Percentiles rank a stretch among this genome's conserved stretches.
These are phyloP conservation scores for Falco naumanni DNA, from an alignment of 2,797 vertebrate genomes.

Conservation along the genomic window DNA sequence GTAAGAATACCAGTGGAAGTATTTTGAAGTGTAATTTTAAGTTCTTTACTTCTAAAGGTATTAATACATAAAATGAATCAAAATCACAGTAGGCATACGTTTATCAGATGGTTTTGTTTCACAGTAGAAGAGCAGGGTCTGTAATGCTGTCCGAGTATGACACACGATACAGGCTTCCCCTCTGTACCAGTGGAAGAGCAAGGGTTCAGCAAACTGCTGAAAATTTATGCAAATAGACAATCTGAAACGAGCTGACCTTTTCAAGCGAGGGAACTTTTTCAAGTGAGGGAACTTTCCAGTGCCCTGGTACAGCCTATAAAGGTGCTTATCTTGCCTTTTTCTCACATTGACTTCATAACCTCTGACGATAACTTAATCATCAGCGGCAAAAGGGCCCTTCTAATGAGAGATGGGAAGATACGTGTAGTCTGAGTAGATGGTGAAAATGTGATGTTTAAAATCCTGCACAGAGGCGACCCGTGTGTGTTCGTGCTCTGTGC, in stretches of 20 bases:
- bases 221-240: background rate
- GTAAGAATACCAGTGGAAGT: background rate
- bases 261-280: background rate
- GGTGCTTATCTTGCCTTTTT: background rate
- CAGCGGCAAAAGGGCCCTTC: background rate
- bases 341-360: background rate
- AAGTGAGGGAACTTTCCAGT: background rate
- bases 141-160: background rate
- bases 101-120: background rate
- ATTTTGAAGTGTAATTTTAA: background rate
- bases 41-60: background rate
- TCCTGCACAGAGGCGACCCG: rapidly evolving
- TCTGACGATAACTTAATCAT: background rate
- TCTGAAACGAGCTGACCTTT: background rate
- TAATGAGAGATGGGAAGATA: background rate
- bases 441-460: background rate
- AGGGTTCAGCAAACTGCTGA: background rate
- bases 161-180: background rate
- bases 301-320: background rate
- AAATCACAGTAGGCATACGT: background rate
- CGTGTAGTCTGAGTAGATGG: rapidly evolving
- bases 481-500: background rate
- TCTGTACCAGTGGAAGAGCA: background rate
- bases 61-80: background rate
- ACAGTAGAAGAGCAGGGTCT: background rate